Evolutionary conservation across 2,888 invertebrate species (phyloP).

Genomic region (Chironomus tentans): DNA sequence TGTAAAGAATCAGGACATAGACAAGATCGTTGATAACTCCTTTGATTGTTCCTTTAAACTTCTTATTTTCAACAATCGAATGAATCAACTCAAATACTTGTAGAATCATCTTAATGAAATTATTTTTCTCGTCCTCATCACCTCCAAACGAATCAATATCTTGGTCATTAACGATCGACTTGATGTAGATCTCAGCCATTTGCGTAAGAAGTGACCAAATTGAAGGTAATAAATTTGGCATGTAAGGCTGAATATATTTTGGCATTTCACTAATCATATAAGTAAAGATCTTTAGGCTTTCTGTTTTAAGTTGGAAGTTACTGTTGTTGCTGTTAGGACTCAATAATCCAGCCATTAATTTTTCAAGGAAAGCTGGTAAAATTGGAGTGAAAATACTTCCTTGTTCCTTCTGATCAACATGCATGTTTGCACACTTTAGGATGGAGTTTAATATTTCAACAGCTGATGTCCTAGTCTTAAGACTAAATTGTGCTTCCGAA

Average conservation of each 20-base stretch:
- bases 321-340: constrained; percentile 46
- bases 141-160: constrained; percentile 46
- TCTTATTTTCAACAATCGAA: constrained; percentile 49
- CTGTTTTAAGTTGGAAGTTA: constrained; percentile 55
- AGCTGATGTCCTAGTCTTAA: constrained; percentile 54
- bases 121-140: constrained; percentile 55
- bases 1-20: constrained; percentile 57
- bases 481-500: constrained; percentile 48
- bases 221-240: constrained; percentile 53
- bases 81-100: constrained; percentile 60
- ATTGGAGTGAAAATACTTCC: constrained; percentile 54
- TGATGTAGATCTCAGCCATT: constrained; percentile 55
- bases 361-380: constrained; percentile 56
- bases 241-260: constrained; percentile 50
- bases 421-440: constrained; percentile 39
- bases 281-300: constrained; percentile 54
- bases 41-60: constrained; percentile 48
- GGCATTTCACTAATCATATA: constrained; percentile 53
- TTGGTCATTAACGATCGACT: constrained; percentile 50
- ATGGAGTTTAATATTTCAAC: constrained; percentile 58
- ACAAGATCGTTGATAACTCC: constrained; percentile 53
- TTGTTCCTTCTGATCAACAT: constrained; percentile 44
- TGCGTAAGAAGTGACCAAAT: constrained; percentile 60
- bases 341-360: constrained; percentile 49
- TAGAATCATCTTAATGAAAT: constrained; percentile 55